Base-by-base conservation (phyloP, 2,888 invertebrate species). In the Lasioglossum vierecki region DNA sequence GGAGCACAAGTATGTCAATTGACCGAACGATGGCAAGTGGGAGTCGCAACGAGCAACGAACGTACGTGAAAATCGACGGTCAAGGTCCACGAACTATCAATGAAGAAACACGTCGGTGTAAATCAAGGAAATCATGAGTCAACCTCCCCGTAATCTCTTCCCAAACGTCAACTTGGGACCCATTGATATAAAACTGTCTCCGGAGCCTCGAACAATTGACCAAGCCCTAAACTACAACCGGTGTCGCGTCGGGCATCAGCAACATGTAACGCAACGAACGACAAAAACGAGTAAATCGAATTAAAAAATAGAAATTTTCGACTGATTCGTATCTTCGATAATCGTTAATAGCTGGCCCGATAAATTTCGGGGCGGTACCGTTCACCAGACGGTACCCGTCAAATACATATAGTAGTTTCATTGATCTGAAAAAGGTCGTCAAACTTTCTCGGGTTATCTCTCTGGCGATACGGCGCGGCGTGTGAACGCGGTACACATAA, bases 391-490 rank as follows among this genome's bases (percentile, higher is more conserved):
- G 18, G 72, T 30, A 53, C n/a, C n/a, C 11, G 49, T 49, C 15
- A 18, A 44, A 35, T 26, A 49, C 44, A 13, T 44, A 13, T 26
- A 57, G 49, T 22, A 76, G 68, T 70, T n/a, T 22, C 79, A 79
- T 84, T 76, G 79, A 84, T 84, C 15, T 8, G 71, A 11, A 57
- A 39, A 22, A 76, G 83, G 83, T 88, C 86, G 80, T 88, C 83
- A 85, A 89, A 89, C 89, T 82, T 88, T 77, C 79, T 76, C 26
- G 41, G 30, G 73, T 83, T 86, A 90, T 89, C 88, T 74, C 39
- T n/a, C 22, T 13, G 22, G 66, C 60, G 81, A 84, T 84, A 88
- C 82, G 35, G 44, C 44, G 44, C 13, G 44, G 44, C 44, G 44
- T n/a, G 46, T 70, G 84, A 87, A 80, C 82, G 78, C 79, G 79